Conservation (phyloP, 2,888 invertebrate species). For the Apomyelois bistriatella region DNA sequence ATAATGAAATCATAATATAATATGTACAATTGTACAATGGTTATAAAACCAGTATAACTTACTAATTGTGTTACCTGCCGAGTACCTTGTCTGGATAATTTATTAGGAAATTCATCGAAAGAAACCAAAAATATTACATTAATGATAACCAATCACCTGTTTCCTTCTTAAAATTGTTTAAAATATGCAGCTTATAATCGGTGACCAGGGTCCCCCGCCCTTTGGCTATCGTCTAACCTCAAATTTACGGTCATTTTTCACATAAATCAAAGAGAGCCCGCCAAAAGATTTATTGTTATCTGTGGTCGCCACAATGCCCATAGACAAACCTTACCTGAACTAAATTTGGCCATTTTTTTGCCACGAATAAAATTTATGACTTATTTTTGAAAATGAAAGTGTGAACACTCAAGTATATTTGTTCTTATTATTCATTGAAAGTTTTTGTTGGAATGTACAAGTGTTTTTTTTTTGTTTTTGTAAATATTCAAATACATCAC, state of each 20-base stretch:
- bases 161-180: slow-evolving; percentile 7
- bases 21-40: too few species aligned
- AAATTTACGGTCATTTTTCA: slow-evolving; percentile 79
- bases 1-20: too few species aligned
- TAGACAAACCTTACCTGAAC: slow-evolving; percentile 55
- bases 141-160: neutral
- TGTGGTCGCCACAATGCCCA: slow-evolving; percentile 48
- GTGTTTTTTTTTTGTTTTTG: too few species aligned
- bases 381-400: slow-evolving; percentile 60
- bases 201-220: slow-evolving; percentile 45
- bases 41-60: too few species aligned
- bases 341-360: slow-evolving; percentile 33
- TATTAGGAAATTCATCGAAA: neutral
- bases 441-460: neutral
- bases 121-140: neutral
- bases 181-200: slow-evolving; percentile 38
- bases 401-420: slow-evolving; percentile 25
- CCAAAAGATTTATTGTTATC: slow-evolving; percentile 70
- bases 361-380: slow-evolving; percentile 51
- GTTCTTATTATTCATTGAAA: neutral
- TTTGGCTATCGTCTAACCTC: slow-evolving; percentile 61
- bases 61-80: neutral
- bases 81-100: neutral
- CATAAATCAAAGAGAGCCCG: slow-evolving; percentile 77
- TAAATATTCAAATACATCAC: too few species aligned